Evolutionary conservation across 2,797 vertebrate genomes (phyloP).

Genomic region (Glossophaga mutica): DNA sequence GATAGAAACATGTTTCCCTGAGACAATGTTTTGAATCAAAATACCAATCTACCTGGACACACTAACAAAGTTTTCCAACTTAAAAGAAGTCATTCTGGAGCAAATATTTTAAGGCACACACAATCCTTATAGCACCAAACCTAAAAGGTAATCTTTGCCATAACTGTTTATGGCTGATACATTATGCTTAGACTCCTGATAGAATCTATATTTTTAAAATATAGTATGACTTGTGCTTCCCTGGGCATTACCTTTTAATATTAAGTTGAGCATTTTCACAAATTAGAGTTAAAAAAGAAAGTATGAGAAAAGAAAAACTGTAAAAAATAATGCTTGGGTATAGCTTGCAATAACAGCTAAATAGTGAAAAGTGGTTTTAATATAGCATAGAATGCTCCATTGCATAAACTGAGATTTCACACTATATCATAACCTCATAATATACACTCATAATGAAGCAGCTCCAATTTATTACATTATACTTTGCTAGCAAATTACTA

Average conservation of each 20-base stretch:
- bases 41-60: not conserved
- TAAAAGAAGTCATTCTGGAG: slow-evolving; percentile 11
- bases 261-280: not conserved
- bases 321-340: not conserved
- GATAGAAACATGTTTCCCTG: not conserved
- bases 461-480: not conserved
- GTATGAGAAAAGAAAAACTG: not conserved
- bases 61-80: not conserved
- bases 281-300: not conserved
- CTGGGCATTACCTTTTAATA: not conserved
- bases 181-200: not conserved
- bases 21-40: not conserved
- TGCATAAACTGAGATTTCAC: not conserved
- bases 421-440: not conserved
- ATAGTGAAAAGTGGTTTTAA: not conserved
- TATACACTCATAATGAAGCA: not conserved
- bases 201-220: not conserved
- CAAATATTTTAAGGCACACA: not conserved
- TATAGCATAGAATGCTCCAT: not conserved
- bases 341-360: not conserved
- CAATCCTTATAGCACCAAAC: not conserved
- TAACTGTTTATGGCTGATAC: not conserved
- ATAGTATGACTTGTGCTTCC: not conserved
- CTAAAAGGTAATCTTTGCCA: not conserved
- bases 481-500: not conserved